Conservation (phyloP, 2,888 invertebrate species). For the Stictocephala bisonia region DNA sequence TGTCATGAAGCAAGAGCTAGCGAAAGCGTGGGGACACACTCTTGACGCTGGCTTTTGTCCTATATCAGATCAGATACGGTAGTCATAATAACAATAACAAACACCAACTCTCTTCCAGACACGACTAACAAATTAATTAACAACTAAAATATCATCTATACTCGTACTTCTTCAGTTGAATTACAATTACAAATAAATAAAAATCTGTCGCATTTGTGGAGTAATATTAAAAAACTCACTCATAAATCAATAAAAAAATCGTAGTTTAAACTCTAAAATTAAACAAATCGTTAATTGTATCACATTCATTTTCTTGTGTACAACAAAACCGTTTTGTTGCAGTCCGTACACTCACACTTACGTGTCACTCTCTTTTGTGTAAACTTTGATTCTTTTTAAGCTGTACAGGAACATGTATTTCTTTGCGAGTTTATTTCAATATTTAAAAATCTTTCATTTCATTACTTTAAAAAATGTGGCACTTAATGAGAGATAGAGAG, state of each 20-base stretch:
- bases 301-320: constrained; percentile 58
- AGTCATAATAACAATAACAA: constrained; percentile 38
- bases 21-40: constrained; percentile 48
- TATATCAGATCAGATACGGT: constrained; percentile 29
- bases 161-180: not conserved
- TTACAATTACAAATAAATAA: not conserved
- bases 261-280: constrained; percentile 53
- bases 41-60: constrained; percentile 46
- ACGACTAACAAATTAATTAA: constrained; percentile 36
- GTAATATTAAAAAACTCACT: constrained; percentile 54
- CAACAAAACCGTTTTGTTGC: constrained; percentile 52
- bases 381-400: constrained; percentile 63
- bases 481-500: constrained; percentile 58
- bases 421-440: constrained; percentile 55
- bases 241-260: constrained; percentile 55
- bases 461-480: constrained; percentile 57
- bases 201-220: constrained; percentile 21
- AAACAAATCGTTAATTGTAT: constrained; percentile 57
- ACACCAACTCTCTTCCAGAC: constrained; percentile 38
- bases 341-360: constrained; percentile 17
- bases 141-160: constrained; percentile 29
- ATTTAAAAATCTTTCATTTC: constrained; percentile 52
- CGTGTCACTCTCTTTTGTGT: constrained; percentile 41
- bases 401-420: constrained; percentile 68
- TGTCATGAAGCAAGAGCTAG: constrained; percentile 48